Percentiles rank a stretch among this genome's conserved stretches.
These are phyloP conservation scores for Nasua narica DNA, from an alignment of 2,797 vertebrate species.

Conservation along the genomic window DNA sequence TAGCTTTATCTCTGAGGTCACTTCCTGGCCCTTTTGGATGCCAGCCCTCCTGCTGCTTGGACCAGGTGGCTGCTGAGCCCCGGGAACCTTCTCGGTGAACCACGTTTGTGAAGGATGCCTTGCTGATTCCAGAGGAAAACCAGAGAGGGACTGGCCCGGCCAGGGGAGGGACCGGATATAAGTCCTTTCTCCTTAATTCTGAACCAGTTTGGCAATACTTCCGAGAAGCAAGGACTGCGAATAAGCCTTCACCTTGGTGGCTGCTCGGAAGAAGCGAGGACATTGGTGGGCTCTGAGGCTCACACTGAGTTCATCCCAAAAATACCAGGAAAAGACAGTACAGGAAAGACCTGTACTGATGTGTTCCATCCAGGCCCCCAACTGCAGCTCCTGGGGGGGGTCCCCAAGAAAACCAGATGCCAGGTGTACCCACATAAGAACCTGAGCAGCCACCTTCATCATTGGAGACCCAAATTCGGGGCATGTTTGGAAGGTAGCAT, in stretches of 20 bases:
- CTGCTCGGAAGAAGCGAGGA: neutral
- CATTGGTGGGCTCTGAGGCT: neutral
- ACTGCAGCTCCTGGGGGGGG: neutral
- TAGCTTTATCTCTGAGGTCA: constrained; percentile 61
- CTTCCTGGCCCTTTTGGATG: constrained; percentile 53
- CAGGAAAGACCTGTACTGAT: neutral
- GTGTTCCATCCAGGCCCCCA: constrained; percentile 16
- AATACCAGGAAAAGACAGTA: neutral
- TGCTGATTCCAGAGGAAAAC: neutral
- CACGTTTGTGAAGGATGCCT: neutral
- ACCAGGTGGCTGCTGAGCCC: constrained; percentile 36
- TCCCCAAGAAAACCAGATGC: neutral
- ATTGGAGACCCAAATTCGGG: neutral
- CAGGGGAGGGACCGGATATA: neutral
- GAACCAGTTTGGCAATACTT: constrained; percentile 23
- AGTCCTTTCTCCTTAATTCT: constrained; percentile 44
- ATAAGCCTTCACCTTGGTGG: neutral
- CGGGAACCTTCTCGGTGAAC: constrained; percentile 40
- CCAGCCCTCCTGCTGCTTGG: constrained; percentile 59
- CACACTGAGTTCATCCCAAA: neutral
- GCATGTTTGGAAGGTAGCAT: neutral
- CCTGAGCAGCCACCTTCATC: neutral
- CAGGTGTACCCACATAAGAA: neutral
- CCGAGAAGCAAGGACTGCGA: constrained; percentile 37
- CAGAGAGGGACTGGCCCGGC: neutral